These are phyloP conservation scores for Jacana jacana DNA, from an alignment of 2,113 vertebrate genomes.

Conservation along the genomic window DNA sequence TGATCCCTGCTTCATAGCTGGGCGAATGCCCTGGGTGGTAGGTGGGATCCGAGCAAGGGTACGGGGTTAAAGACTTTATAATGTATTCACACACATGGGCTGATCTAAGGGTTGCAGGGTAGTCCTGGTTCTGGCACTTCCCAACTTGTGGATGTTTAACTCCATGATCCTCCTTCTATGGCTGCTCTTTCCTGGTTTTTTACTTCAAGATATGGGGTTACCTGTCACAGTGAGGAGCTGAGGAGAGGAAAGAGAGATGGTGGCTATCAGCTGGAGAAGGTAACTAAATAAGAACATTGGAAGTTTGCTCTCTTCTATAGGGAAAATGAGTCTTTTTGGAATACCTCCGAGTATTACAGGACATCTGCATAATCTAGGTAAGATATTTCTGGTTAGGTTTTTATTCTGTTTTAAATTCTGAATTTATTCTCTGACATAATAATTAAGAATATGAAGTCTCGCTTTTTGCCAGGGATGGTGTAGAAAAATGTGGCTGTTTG, in stretches of 20 bases:
- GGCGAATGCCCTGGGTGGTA: background rate
- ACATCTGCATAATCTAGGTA: background rate
- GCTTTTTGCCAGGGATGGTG: background rate
- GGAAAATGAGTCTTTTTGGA: background rate
- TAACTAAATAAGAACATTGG: background rate
- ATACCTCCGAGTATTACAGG: background rate
- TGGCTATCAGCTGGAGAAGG: background rate
- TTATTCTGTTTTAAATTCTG: background rate
- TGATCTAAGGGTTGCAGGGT: background rate
- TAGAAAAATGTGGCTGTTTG: background rate
- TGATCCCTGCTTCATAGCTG: background rate
- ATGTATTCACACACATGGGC: fast-evolving
- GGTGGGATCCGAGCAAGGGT: background rate
- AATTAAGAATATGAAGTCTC: background rate
- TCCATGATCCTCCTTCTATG: background rate
- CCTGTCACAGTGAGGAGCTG: background rate
- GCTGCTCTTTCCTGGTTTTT: background rate
- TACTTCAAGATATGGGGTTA: background rate
- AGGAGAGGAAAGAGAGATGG: background rate
- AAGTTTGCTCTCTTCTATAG: background rate
- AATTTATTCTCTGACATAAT: background rate
- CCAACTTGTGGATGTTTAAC: background rate
- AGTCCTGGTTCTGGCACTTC: background rate
- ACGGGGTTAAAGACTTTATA: background rate
- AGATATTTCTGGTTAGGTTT: background rate